phyloP scores from a whole-genome alignment of 1,140 invertebrate species.

The Zeugodacus cucurbitae region DNA sequence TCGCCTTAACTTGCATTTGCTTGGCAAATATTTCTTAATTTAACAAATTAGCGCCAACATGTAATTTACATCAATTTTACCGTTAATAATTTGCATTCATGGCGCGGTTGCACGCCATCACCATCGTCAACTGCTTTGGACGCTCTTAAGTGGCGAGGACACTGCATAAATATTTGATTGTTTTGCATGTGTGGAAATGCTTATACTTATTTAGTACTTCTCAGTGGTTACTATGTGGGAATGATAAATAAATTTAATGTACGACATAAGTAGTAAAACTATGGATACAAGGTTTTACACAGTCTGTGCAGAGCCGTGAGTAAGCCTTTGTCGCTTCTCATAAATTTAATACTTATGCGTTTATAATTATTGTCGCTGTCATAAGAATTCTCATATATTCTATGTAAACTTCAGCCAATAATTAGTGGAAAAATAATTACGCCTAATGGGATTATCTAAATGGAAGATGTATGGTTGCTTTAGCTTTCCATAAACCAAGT shows the following conservation, averaged over 20 bases:
- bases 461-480: too few species aligned
- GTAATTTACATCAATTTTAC: not conserved
- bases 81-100: not conserved
- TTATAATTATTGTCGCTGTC: too few species aligned
- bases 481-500: too few species aligned
- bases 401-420: too few species aligned
- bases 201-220: too few species aligned
- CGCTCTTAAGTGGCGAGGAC: not conserved
- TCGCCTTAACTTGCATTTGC: not conserved
- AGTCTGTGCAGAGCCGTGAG: too few species aligned
- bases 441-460: too few species aligned
- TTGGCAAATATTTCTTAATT: not conserved
- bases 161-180: not conserved
- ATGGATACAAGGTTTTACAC: not conserved
- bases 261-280: not conserved
- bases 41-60: constrained; percentile 11
- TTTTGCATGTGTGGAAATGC: too few species aligned
- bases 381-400: too few species aligned
- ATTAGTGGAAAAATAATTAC: too few species aligned
- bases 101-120: not conserved
- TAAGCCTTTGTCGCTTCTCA: too few species aligned
- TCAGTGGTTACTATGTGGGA: not conserved
- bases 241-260: not conserved
- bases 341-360: too few species aligned
- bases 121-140: not conserved